Evolutionary conservation across 2,888 invertebrate genomes (phyloP).

Genomic region (Lathronympha strigana): DNA sequence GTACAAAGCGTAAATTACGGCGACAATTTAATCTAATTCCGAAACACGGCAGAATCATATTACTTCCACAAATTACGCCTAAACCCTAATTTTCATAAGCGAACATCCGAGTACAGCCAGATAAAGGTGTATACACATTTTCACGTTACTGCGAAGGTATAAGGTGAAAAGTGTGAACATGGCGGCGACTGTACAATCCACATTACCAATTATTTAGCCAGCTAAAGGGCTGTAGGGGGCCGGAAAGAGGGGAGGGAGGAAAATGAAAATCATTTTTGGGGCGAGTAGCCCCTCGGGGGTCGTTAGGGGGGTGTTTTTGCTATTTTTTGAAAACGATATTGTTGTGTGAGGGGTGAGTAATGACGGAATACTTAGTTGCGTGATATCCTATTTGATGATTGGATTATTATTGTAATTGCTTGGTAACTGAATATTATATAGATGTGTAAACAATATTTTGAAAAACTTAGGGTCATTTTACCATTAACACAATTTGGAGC

Average conservation of each 20-base stretch:
- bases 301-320: slow-evolving; percentile 53
- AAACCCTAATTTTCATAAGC: slow-evolving; percentile 34
- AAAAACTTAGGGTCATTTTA: too few species aligned
- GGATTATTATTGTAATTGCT: slow-evolving; percentile 41
- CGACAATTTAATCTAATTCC: slow-evolving; percentile 20
- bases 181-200: slow-evolving; percentile 12
- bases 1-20: slow-evolving; percentile 12
- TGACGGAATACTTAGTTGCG: slow-evolving; percentile 53
- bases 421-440: slow-evolving; percentile 1
- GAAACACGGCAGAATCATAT: slow-evolving; percentile 16
- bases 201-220: slow-evolving; percentile 59
- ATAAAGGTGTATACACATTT: neutral
- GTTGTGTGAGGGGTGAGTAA: slow-evolving; percentile 55
- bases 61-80: slow-evolving; percentile 29
- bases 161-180: neutral
- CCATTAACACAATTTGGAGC: too few species aligned
- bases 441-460: neutral
- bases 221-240: slow-evolving; percentile 54
- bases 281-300: slow-evolving; percentile 51
- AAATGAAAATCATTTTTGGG: slow-evolving; percentile 59
- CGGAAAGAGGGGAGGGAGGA: slow-evolving; percentile 48
- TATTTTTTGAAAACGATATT: slow-evolving; percentile 68
- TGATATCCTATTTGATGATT: slow-evolving; percentile 52
- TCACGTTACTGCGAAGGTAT: neutral
- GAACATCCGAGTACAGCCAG: slow-evolving; percentile 28